A percentile compares a stretch with the other conserved stretches of the same genome.
Conservation (phyloP, 2,113 vertebrate species). For the Psittacara wagleri region DNA sequence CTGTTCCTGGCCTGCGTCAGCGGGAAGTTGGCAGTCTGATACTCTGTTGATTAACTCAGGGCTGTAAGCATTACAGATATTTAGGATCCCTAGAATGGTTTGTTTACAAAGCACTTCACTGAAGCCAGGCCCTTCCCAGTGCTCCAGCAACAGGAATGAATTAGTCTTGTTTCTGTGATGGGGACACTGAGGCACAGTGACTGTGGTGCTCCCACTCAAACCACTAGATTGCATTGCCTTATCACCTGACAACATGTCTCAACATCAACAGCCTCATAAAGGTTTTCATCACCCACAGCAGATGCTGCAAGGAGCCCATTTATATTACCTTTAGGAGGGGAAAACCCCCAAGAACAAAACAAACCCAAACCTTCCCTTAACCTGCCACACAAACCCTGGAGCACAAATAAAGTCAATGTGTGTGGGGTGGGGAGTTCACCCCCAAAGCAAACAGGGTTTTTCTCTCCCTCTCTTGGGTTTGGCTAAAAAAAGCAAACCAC, state of each 20-base stretch:
- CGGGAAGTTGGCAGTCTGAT: neutral
- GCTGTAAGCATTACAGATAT: neutral
- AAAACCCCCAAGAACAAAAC: neutral
- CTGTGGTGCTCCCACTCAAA: neutral
- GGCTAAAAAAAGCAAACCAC: conserved; percentile 56
- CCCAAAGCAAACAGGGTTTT: conserved; percentile 32
- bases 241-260: neutral
- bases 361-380: neutral
- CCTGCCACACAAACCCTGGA: neutral
- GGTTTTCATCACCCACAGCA: neutral
- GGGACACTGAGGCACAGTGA: neutral
- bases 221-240: neutral
- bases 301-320: neutral
- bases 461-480: neutral
- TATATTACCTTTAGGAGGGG: neutral
- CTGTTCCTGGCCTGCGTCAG: neutral
- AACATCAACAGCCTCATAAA: conserved; percentile 3
- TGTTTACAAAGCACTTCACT: neutral
- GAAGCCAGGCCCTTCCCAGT: neutral
- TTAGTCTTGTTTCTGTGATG: neutral
- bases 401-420: neutral
- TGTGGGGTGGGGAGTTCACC: neutral
- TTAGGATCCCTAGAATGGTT: neutral
- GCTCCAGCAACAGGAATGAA: rapidly evolving
- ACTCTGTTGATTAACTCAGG: neutral